A percentile compares a stretch with the other conserved stretches of the same genome.
These are phyloP conservation scores for Erebia ligea DNA, from an alignment of 2,888 invertebrate genomes.

Conservation along the genomic window DNA sequence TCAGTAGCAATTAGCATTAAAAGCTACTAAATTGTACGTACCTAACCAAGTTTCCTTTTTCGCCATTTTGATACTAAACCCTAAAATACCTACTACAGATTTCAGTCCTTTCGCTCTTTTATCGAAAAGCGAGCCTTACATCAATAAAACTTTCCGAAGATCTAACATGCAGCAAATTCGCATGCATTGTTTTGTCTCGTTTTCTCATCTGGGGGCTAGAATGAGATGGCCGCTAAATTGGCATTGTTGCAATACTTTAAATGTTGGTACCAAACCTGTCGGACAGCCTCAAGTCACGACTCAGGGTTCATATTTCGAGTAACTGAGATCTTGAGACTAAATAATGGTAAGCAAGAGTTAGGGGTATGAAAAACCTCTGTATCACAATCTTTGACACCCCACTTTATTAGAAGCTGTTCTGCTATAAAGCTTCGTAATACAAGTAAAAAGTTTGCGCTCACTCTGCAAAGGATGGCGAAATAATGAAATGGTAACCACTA, in stretches of 20 bases:
- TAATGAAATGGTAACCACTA: no score
- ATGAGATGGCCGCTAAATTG: conserved; percentile 32
- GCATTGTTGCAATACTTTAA: conserved; percentile 42
- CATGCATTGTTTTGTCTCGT: conserved; percentile 27
- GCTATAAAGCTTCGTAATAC: background rate
- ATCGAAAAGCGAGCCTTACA: background rate
- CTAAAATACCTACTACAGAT: no score
- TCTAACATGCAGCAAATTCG: conserved; percentile 23
- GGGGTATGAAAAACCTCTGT: conserved; percentile 17
- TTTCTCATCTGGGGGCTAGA: conserved; percentile 32
- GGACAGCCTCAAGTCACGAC: conserved; percentile 66
- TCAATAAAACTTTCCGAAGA: background rate
- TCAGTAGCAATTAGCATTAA: no score
- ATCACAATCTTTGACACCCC: background rate
- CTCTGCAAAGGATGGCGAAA: no score
- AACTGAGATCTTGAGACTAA: conserved; percentile 53
- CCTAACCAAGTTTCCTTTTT: no score
- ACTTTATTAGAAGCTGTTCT: background rate
- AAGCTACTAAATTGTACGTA: no score
- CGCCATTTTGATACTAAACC: no score
- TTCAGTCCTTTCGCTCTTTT: no score
- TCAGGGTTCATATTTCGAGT: conserved; percentile 65
- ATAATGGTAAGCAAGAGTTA: conserved; percentile 42
- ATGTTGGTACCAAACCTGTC: conserved; percentile 60
- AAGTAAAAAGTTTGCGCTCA: no score